These are phyloP conservation scores for Styela clava DNA, from an alignment of 23 tunicate species.

Conservation along the genomic window DNA sequence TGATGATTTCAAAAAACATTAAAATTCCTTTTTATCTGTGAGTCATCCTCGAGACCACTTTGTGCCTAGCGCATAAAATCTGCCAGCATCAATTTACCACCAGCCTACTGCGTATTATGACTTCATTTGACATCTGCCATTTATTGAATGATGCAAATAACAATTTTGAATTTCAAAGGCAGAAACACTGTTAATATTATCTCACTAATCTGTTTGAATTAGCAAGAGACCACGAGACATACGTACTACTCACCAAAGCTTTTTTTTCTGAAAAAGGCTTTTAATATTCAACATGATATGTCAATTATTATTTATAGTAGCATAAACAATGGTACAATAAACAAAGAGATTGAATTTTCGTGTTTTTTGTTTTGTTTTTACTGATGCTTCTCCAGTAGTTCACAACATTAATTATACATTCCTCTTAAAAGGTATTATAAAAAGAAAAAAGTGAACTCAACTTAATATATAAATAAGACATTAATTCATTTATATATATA, in stretches of 20 bases:
- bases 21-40: not conserved
- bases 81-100: not conserved
- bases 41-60: not conserved
- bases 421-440: no score
- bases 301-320: no score
- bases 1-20: not conserved
- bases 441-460: no score
- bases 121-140: not conserved
- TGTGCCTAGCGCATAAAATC: not conserved
- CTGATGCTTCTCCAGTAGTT: no score
- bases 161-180: not conserved
- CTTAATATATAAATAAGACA: no score
- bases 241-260: no score
- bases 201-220: not conserved
- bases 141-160: not conserved
- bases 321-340: no score
- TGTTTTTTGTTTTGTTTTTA: no score
- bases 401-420: no score
- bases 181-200: not conserved
- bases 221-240: no score
- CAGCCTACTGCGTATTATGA: not conserved
- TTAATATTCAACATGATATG: not conserved
- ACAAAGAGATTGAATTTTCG: no score
- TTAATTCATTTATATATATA: no score
- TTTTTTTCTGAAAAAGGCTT: not conserved